Evolutionary conservation across 2,113 vertebrate species (phyloP).

Genomic region (Hippocampus barbouri): DNA sequence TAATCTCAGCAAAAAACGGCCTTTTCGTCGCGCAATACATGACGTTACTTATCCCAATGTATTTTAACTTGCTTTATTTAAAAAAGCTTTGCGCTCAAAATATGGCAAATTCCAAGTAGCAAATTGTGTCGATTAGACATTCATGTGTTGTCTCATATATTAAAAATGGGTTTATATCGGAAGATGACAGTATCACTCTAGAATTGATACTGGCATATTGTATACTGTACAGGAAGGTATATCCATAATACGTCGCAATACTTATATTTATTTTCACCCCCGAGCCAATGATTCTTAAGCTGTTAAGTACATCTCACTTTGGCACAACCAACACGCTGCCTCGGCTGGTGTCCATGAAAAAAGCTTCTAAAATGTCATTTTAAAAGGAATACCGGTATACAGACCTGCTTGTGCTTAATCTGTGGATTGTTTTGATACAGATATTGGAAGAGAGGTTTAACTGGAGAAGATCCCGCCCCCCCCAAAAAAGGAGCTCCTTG

Average conservation of each 20-base stretch:
- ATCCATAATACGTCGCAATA: no score
- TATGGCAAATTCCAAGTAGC: no score
- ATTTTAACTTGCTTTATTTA: no score
- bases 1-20: background rate
- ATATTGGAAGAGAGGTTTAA: background rate
- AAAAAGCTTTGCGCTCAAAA: no score
- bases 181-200: no score
- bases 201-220: no score
- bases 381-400: background rate
- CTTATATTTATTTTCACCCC: no score
- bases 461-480: background rate
- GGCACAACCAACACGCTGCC: background rate
- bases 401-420: background rate
- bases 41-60: background rate
- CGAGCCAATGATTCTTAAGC: no score
- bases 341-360: background rate
- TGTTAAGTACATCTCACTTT: background rate
- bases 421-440: background rate
- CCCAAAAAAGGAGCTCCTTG: background rate
- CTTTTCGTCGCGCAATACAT: background rate
- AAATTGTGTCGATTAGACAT: no score
- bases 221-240: no score
- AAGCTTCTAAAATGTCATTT: background rate
- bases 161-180: no score
- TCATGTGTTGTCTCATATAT: no score